Evolutionary conservation across 2,888 invertebrate species (phyloP).

Genomic region (Aspidiotus destructor): DNA sequence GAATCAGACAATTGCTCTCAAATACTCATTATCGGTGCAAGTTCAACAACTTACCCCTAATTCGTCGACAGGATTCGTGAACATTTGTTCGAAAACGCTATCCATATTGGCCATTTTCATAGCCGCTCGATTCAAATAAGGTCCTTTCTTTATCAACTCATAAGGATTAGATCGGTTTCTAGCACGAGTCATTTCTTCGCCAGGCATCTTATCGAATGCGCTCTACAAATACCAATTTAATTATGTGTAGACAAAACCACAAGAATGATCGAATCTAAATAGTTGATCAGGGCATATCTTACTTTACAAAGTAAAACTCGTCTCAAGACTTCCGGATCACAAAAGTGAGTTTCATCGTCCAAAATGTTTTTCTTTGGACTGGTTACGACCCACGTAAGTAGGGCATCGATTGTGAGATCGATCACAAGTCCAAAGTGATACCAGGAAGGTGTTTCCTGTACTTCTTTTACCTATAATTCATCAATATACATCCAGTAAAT

Average conservation of each 20-base stretch:
- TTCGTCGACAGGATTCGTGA: constrained; percentile 63
- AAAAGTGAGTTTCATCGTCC: constrained; percentile 69
- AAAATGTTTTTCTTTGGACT: constrained; percentile 60
- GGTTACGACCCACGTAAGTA: constrained; percentile 51
- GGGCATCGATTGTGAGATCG: constrained; percentile 3
- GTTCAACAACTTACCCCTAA: constrained; percentile 46
- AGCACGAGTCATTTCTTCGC: constrained; percentile 67
- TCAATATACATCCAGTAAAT: constrained; percentile 6
- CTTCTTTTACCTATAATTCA: neutral
- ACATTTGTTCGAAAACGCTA: constrained; percentile 76
- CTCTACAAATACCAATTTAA: constrained; percentile 45
- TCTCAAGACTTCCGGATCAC: constrained; percentile 56
- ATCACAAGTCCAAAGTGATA: neutral
- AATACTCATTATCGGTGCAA: constrained; percentile 35
- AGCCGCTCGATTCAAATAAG: constrained; percentile 88
- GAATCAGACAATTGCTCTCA: no score
- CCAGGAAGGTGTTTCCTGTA: constrained; percentile 6
- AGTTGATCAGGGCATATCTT: constrained; percentile 34
- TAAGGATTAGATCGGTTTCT: constrained; percentile 83
- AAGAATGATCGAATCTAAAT: constrained; percentile 7
- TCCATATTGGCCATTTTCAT: constrained; percentile 99
- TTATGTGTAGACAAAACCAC: neutral
- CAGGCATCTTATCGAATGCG: constrained; percentile 71
- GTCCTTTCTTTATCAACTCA: constrained; percentile 77
- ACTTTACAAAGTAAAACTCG: constrained; percentile 70